Conservation (phyloP, 2,888 invertebrate species). For the Agonum fuliginosum region DNA sequence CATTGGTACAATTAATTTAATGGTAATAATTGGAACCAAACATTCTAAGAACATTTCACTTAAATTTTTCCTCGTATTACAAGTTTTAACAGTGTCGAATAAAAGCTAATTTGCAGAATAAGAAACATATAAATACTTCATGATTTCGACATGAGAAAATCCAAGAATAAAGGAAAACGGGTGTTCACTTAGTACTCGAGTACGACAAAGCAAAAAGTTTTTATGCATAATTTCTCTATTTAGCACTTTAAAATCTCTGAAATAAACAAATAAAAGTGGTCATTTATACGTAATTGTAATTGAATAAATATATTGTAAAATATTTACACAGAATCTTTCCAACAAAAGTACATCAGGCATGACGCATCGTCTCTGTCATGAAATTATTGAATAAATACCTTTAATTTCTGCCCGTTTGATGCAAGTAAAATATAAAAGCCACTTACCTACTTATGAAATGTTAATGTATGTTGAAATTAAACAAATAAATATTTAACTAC, state of each 20-base stretch:
- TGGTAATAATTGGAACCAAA: no score
- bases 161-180: constrained; percentile 46
- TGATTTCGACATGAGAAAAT: constrained; percentile 26
- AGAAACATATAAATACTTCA: constrained; percentile 6
- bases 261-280: neutral
- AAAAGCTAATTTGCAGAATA: neutral
- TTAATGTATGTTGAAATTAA: constrained; percentile 52
- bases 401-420: constrained; percentile 34
- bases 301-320: neutral
- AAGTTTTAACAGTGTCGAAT: constrained; percentile 7
- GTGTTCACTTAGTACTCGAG: constrained; percentile 8
- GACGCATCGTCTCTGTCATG: constrained; percentile 59
- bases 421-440: constrained; percentile 39
- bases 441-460: constrained; percentile 55
- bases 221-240: neutral
- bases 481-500: constrained; percentile 43
- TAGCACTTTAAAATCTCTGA: neutral
- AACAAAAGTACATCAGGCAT: constrained; percentile 60
- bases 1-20: no score
- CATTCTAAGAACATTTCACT: neutral
- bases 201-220: constrained; percentile 32
- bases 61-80: neutral
- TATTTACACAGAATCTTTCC: constrained; percentile 42
- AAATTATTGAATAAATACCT: constrained; percentile 58
- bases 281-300: neutral